Evolutionary conservation across 1,140 invertebrate species (phyloP).

Genomic region (Sesamia nonagrioides): DNA sequence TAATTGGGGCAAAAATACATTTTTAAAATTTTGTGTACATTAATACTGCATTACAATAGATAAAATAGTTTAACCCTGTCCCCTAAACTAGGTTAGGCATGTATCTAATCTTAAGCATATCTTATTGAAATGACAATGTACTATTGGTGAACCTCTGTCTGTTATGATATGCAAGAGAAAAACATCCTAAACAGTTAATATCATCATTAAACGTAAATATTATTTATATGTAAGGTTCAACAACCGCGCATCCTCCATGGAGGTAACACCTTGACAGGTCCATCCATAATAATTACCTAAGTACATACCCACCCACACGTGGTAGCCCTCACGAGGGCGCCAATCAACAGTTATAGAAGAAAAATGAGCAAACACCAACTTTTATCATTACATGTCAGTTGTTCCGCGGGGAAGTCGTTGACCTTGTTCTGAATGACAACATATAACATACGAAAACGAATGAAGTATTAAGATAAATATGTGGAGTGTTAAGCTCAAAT

Average conservation of each 20-base stretch:
- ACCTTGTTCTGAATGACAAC: not conserved
- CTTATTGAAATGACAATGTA: too few relatives aligned
- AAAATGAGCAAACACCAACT: slow-evolving; percentile 16
- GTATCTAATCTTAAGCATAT: too few relatives aligned
- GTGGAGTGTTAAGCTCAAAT: not conserved
- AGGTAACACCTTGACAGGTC: not conserved
- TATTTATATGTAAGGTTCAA: slow-evolving; percentile 5
- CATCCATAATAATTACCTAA: slow-evolving; percentile 23
- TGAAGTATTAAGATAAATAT: not conserved
- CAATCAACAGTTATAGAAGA: slow-evolving; percentile 29
- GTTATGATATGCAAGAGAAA: not conserved
- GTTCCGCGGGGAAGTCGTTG: not conserved
- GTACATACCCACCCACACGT: not conserved
- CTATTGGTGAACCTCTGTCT: too few relatives aligned
- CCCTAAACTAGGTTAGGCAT: too few relatives aligned
- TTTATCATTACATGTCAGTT: not conserved
- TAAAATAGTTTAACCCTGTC: too few relatives aligned
- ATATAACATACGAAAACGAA: not conserved
- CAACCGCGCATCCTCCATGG: not conserved
- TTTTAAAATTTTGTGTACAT: too few relatives aligned
- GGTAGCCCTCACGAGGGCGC: not conserved
- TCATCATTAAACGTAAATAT: not conserved
- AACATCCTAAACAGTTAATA: too few relatives aligned
- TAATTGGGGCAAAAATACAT: too few relatives aligned
- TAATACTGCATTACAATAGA: too few relatives aligned